Base-by-base conservation (phyloP, 2,797 vertebrate species). In the Acanthiza pusilla region DNA sequence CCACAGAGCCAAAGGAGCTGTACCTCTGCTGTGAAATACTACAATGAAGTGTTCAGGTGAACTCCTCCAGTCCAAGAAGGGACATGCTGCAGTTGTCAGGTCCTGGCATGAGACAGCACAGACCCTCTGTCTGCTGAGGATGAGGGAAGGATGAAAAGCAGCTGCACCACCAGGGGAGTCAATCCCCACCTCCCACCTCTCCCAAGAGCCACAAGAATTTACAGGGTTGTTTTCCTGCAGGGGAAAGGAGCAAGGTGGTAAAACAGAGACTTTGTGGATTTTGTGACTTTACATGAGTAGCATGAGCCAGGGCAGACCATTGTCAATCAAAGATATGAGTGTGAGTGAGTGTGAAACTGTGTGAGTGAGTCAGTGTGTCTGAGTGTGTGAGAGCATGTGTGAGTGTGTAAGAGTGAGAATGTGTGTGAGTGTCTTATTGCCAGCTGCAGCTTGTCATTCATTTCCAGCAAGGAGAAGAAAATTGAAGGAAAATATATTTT, bases 1-100 rank as follows among this genome's bases (percentile, higher is more conserved):
- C 40, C 57, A n/a, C 14, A 26, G 23, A 89, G 48, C 32, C 40
- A 40, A 61, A 73, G 76, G 38, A 84, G 20, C 53, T 70, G 25
- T 43, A 71, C 60, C 60, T 85, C 23, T 23, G 61, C 47, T 68
- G 18, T 7, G 8, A 50, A 91, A 70, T 17, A 30, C 26, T 23
- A 0, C 7, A 45, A 23, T 32, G 43, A 50, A 45, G 10, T 3
- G 16, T 30, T 42, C 30, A 55, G 30, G 53, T 38, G 42, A 50
- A 14, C 38, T 82, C 53, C 61, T 50, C 11, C 54, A 66, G 53
- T 10, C 34, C 26, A 22, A 51, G 51, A 57, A 47, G 0, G 1
- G 43, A 10, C 61, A 23, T 0, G 9, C 40, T 30, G 43, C 55
- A 6, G 22, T 4, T 43, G 25, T 40, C 16, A 4, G 13, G 5